Evolutionary conservation across 2,888 invertebrate species (phyloP).

Genomic region (Vanessa cardui): DNA sequence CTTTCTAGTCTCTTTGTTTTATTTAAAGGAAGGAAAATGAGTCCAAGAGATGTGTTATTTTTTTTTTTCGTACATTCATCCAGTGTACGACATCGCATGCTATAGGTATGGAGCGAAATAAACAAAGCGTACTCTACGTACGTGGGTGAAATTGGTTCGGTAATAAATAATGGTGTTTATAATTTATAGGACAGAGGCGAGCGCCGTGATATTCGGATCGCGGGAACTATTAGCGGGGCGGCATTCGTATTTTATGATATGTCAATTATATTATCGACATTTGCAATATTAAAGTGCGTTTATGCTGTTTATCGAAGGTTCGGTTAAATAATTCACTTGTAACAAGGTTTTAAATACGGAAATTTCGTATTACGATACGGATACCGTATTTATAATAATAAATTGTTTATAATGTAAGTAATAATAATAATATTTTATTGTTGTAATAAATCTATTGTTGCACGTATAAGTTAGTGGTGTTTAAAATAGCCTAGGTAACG

Average conservation of each 20-base stretch:
- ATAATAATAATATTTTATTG: too few species aligned
- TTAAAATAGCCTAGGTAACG: too few species aligned
- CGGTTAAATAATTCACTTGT: not conserved
- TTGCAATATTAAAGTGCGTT: slow-evolving; percentile 2
- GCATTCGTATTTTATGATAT: slow-evolving; percentile 37
- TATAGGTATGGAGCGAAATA: slow-evolving; percentile 54
- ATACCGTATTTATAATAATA: not conserved
- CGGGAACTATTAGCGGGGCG: slow-evolving; percentile 35
- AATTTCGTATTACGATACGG: not conserved
- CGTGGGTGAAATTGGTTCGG: slow-evolving; percentile 77
- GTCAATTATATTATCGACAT: slow-evolving; percentile 29
- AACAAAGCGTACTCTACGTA: slow-evolving; percentile 59
- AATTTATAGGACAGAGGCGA: slow-evolving; percentile 58
- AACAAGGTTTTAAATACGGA: slow-evolving; percentile 7
- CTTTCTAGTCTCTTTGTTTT: slow-evolving; percentile 80
- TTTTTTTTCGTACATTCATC: slow-evolving; percentile 61
- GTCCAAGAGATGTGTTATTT: slow-evolving; percentile 68
- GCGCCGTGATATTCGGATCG: slow-evolving; percentile 36
- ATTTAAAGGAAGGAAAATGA: slow-evolving; percentile 68
- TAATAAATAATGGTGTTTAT: slow-evolving; percentile 80
- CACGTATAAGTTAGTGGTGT: too few species aligned
- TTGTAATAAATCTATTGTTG: too few species aligned
- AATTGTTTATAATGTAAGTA: not conserved
- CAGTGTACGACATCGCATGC: slow-evolving; percentile 54
- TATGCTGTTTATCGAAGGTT: not conserved